These are phyloP conservation scores for Augiades crinisus DNA, from an alignment of 2,888 invertebrate genomes.

Conservation along the genomic window DNA sequence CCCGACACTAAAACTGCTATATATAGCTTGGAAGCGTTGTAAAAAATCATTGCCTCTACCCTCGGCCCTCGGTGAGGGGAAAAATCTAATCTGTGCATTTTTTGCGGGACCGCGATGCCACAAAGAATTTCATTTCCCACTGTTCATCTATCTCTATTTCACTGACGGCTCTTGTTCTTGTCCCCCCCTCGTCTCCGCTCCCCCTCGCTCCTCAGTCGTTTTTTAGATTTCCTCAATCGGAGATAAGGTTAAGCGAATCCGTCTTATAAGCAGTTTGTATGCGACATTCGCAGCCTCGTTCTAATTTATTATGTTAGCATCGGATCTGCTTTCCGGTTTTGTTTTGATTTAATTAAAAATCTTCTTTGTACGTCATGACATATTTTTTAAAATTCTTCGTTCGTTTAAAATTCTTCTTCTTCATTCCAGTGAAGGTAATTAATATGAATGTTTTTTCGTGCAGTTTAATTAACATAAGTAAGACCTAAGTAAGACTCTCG, in stretches of 20 bases:
- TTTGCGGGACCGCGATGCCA: conserved; percentile 82
- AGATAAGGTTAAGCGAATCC: conserved; percentile 79
- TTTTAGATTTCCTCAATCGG: conserved; percentile 78
- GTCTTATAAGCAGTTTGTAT: conserved; percentile 74
- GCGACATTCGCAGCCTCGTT: conserved; percentile 59
- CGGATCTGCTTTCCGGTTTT: background rate
- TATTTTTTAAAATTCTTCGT: too few species aligned
- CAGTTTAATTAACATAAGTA: too few species aligned
- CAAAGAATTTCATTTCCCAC: conserved; percentile 83
- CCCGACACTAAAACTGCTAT: conserved; percentile 78
- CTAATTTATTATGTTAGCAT: conserved; percentile 58
- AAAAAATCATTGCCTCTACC: conserved; percentile 80
- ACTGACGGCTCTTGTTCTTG: conserved; percentile 81
- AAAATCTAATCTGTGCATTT: conserved; percentile 83
- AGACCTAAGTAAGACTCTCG: too few species aligned
- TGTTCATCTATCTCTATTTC: conserved; percentile 83
- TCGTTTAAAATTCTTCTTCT: too few species aligned
- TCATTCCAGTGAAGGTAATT: too few species aligned
- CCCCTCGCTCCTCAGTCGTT: conserved; percentile 53
- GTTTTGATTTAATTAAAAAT: background rate
- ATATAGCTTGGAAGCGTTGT: conserved; percentile 76
- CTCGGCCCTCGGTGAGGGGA: conserved; percentile 72
- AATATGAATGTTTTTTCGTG: too few species aligned
- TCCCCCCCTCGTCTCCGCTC: conserved; percentile 48
- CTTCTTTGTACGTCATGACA: too few species aligned